A percentile compares a stretch with the other conserved stretches of the same genome.
Conservation (phyloP, 2,888 invertebrate genomes). For the Caenorhabditis afra region DNA sequence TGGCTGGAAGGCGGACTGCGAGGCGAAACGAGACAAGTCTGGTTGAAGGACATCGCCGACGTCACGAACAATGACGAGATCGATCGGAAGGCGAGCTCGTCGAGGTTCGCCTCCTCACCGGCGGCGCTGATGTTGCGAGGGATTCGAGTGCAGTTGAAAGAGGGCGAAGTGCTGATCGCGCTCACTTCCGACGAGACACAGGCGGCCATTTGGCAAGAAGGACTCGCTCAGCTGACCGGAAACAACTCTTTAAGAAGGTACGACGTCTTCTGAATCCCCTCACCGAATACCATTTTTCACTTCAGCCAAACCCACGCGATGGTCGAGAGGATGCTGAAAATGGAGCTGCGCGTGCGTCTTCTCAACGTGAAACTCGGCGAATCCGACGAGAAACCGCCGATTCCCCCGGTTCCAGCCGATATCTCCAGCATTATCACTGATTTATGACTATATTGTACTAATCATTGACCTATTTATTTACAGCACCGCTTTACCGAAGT, state of each 20-base stretch:
- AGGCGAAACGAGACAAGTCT: constrained; percentile 47
- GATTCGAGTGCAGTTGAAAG: constrained; percentile 44
- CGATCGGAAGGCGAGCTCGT: constrained; percentile 55
- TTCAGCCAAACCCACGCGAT: constrained; percentile 34
- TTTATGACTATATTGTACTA: constrained; percentile 8
- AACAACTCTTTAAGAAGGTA: constrained; percentile 15
- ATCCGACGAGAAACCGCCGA: constrained; percentile 88
- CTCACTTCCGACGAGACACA: constrained; percentile 40
- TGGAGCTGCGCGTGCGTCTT: constrained; percentile 95
- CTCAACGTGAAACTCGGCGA: constrained; percentile 93
- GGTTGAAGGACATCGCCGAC: constrained; percentile 60
- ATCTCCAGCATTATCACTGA: constrained; percentile 83
- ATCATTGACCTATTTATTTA: background rate
- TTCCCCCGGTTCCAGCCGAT: constrained; percentile 93
- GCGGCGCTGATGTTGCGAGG: constrained; percentile 33
- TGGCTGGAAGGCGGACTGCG: constrained; percentile 15
- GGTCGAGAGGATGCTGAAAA: constrained; percentile 89
- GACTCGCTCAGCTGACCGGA: constrained; percentile 37
- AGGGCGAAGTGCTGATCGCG: constrained; percentile 50
- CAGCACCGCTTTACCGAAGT: background rate
- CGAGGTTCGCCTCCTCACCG: constrained; percentile 35
- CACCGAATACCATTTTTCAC: background rate
- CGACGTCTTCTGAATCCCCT: background rate
- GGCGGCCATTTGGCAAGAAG: constrained; percentile 50
- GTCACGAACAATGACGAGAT: constrained; percentile 60